Percentiles rank a stretch among this genome's conserved stretches.
Conservation (phyloP, 2,888 invertebrate species). For the Aspidiotus destructor region DNA sequence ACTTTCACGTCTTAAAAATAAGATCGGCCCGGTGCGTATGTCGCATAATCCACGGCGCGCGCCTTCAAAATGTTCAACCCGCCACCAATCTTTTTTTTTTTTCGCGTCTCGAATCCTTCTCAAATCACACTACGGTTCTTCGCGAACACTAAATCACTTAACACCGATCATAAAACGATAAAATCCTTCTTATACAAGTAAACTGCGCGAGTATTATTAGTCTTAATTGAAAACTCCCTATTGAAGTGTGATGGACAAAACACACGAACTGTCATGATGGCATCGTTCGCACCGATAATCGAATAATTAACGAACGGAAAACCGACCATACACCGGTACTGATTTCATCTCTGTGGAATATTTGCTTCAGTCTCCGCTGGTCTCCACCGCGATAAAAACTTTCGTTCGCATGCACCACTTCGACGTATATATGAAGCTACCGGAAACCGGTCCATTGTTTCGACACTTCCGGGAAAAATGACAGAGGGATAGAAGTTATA, state of each 20-base stretch:
- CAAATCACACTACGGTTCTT: constrained; percentile 5
- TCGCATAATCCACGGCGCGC: constrained; percentile 18
- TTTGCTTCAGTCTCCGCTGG: constrained; percentile 12
- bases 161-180: too few species aligned
- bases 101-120: constrained; percentile 13
- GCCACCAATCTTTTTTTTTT: neutral
- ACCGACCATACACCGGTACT: constrained; percentile 13
- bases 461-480: constrained; percentile 44
- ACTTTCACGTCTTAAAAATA: constrained; percentile 14
- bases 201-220: constrained; percentile 6
- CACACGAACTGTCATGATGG: too few species aligned
- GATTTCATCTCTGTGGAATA: constrained; percentile 19
- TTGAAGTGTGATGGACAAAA: too few species aligned
- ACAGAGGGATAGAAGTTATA: constrained; percentile 26
- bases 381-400: constrained; percentile 17
- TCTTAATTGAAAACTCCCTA: neutral
- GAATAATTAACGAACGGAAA: constrained; percentile 22
- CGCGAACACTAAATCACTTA: too few species aligned
- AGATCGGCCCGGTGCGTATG: constrained; percentile 16
- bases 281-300: neutral
- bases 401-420: constrained; percentile 36
- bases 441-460: constrained; percentile 42
- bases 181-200: too few species aligned
- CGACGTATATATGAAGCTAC: constrained; percentile 38
- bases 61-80: neutral